Base-by-base conservation (phyloP, 2,888 invertebrate genomes). In the Siphlonurus alternatus region DNA sequence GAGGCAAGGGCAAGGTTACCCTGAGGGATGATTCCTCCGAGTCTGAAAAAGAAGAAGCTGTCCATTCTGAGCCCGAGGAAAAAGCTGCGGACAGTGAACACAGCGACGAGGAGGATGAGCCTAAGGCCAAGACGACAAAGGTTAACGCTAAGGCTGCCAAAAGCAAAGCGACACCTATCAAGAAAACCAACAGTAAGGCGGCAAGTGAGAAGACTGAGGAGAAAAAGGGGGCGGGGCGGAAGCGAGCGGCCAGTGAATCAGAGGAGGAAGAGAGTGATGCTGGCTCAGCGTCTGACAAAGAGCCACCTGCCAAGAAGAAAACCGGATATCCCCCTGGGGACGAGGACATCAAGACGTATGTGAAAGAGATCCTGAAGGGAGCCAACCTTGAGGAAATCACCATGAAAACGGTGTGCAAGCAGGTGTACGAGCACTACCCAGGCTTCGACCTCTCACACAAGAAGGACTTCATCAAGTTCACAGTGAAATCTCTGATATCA, bases 361-460 rank as follows among this genome's bases (percentile, higher is more conserved):
- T 93, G 71, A 90, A 91, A 78, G 87, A 88, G 77, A 89, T 92
- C 73, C 79, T 93, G 72, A 89, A 91, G 73, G 88, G 87, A 69
- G 91, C 91, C 62, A 89, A 92, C 80, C 79, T 93, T 73, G 91
- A 92, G 79, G 88, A 90, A 80, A 89, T 92, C 71, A 92, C 92
- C 62, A 93, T 93, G 92, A 92, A 92, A 82, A 91, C 89, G 61
- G 90, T 93, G 71, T 90, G 90, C 80, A 89, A 90, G 78, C 87
- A 89, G 80, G 90, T 93, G 66, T 91, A 88, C 79, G 88, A 86
- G 71, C 88, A 89, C 78, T 93, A 88, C 77, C 91, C 92, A 63
- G 86, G 88, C 73, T 87, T 88, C 74, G 91, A 93, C 80, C 83
- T 93, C 76, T 85, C 89, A 72, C 85, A 88, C 77, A 89, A 89